Base-by-base conservation (phyloP, 2,113 vertebrate genomes). In the Tragelaphus imberbis region DNA sequence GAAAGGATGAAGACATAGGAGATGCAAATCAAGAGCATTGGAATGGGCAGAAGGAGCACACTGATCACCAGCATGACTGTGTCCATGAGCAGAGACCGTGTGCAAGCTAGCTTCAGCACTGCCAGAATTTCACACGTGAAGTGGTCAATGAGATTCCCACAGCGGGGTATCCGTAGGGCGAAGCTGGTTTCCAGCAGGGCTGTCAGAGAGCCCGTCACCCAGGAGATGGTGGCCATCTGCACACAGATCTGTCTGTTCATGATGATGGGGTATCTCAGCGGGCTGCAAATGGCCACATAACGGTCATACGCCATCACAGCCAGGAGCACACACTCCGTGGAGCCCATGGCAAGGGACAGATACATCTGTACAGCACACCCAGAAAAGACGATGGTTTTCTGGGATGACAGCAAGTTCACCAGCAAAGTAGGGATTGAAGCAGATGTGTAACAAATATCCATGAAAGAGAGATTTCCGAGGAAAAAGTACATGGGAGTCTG, bases 381-480 rank as follows among this genome's bases (percentile, higher is more conserved):
- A 17, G 94, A 71, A 13, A 97, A 98, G 63, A 90, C 2, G 17
- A 98, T 98, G 33, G 92, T 97, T 93, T 98, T 98, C 85, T 68
- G 89, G 21, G 97, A 89, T 63, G 97, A 97, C 21, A 98, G 65
- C 55, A 98, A 91, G 92, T 98, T 97, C 79, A 96, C 97, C 61
- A 98, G 86, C 90, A 98, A 90, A 71, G 94, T 91, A 33, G 98
- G 98, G 28, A 95, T 65, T 7, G 96, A 98, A 15, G 97, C 95
- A 27, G 98, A 98, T 21, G 98, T 98, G 49, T 98, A 98, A 40
- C 98, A 98, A 40, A 98, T 97, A 68, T 98, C 98, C 97, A 98
- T 75, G 89, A 97, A 96, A 36, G 98, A 97, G 44, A 98, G 97
- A 75, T 98, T 98, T 17, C 98, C 95, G 2, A 98, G 97, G 58